phyloP scores from a whole-genome alignment of 2,888 invertebrate species.

The Agrotis puta region DNA sequence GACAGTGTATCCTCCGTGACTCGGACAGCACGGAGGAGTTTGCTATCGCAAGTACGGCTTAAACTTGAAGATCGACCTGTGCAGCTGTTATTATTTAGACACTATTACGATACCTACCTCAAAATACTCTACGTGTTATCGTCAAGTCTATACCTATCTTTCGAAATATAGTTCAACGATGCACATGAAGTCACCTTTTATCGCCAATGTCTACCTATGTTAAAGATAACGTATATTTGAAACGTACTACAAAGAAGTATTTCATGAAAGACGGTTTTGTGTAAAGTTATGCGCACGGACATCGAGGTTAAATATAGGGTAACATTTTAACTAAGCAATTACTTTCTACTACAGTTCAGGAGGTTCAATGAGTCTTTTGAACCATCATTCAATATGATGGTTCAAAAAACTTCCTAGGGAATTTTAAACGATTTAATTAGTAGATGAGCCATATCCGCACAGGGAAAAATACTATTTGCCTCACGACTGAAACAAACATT shows the following conservation, averaged over 20 bases:
- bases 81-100: no score
- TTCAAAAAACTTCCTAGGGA: neutral
- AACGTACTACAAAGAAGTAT: neutral
- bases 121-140: conserved; percentile 9
- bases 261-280: neutral
- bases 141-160: neutral
- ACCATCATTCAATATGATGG: no score
- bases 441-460: neutral
- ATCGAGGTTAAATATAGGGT: neutral
- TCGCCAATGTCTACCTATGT: conserved; percentile 16
- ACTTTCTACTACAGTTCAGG: neutral
- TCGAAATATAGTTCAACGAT: conserved; percentile 22
- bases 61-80: no score
- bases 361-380: neutral
- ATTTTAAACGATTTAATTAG: neutral
- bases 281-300: no score
- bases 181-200: conserved; percentile 21
- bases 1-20: no score
- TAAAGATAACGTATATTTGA: conserved; percentile 18
- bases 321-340: no score
- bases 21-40: no score
- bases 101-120: neutral
- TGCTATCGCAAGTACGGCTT: no score
- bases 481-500: no score
- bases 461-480: neutral